These are phyloP conservation scores for Scaptomyza reducta DNA, from an alignment of 2,888 invertebrate genomes.

Conservation along the genomic window DNA sequence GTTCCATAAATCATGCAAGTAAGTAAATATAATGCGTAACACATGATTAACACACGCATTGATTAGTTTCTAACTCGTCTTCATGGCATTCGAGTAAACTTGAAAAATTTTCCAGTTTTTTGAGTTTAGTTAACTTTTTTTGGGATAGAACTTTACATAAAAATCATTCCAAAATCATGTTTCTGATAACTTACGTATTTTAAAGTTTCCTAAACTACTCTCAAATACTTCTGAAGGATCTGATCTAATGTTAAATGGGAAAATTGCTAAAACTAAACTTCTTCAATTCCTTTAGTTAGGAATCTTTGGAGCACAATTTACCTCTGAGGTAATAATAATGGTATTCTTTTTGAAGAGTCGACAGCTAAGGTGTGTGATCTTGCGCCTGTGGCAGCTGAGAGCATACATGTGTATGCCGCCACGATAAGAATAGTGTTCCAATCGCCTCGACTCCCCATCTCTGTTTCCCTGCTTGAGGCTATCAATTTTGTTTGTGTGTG, in stretches of 20 bases:
- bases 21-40: background rate
- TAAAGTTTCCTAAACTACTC: too few relatives aligned
- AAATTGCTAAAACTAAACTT: too few relatives aligned
- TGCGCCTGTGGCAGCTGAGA: conserved; percentile 6
- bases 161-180: too few relatives aligned
- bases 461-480: conserved; percentile 16
- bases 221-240: too few relatives aligned
- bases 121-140: too few relatives aligned
- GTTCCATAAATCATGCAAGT: background rate
- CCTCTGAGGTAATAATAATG: too few relatives aligned
- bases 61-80: background rate
- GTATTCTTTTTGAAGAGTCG: background rate
- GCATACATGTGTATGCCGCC: background rate
- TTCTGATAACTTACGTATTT: too few relatives aligned
- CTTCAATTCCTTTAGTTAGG: too few relatives aligned
- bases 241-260: too few relatives aligned
- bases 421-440: conserved; percentile 5
- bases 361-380: conserved; percentile 6
- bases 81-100: background rate
- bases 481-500: conserved; percentile 11
- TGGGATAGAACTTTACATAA: too few relatives aligned
- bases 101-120: too few relatives aligned
- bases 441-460: background rate
- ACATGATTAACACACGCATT: background rate
- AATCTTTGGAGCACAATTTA: too few relatives aligned